Conservation (phyloP, 2,888 invertebrate species). For the Elgonia sp. region DNA sequence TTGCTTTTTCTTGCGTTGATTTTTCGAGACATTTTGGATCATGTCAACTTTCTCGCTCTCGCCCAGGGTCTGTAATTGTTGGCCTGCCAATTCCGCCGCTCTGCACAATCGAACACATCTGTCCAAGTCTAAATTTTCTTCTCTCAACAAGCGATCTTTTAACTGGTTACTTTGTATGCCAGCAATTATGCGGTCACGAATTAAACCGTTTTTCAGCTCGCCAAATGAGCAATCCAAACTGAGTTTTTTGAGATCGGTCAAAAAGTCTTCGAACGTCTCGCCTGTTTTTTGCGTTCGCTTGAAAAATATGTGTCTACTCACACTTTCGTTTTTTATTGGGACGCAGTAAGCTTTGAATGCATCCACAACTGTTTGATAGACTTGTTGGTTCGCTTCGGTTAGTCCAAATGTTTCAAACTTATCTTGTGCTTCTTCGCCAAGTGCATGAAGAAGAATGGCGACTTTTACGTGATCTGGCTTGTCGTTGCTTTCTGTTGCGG, state of each 20-base stretch:
- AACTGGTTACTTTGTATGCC: background rate
- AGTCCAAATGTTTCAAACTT: slow-evolving; percentile 77
- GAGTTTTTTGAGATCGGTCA: slow-evolving; percentile 77
- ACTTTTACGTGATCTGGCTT: slow-evolving; percentile 8
- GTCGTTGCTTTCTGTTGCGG: background rate
- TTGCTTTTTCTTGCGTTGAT: too few species aligned
- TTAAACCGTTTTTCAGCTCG: background rate
- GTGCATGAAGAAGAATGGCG: slow-evolving; percentile 77
- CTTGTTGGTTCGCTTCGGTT: background rate
- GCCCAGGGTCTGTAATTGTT: slow-evolving; percentile 50
- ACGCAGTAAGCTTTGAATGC: slow-evolving; percentile 71
- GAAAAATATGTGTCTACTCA: slow-evolving; percentile 77
- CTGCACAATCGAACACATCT: slow-evolving; percentile 71
- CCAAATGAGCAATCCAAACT: slow-evolving; percentile 73
- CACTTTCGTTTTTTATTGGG: slow-evolving; percentile 67
- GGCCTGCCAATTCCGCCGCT: slow-evolving; percentile 72
- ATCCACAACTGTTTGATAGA: background rate
- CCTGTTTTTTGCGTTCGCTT: slow-evolving; percentile 65
- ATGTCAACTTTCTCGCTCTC: slow-evolving; percentile 4
- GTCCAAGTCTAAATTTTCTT: slow-evolving; percentile 72
- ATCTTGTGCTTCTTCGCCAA: slow-evolving; percentile 78
- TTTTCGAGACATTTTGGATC: slow-evolving; percentile 17
- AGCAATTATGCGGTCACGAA: background rate
- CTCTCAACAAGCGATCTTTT: slow-evolving; percentile 76
- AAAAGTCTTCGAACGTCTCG: slow-evolving; percentile 76